Percentiles rank a stretch among this genome's conserved stretches.
phyloP scores from a whole-genome alignment of 2,797 vertebrate species.

The Chanos chanos region DNA sequence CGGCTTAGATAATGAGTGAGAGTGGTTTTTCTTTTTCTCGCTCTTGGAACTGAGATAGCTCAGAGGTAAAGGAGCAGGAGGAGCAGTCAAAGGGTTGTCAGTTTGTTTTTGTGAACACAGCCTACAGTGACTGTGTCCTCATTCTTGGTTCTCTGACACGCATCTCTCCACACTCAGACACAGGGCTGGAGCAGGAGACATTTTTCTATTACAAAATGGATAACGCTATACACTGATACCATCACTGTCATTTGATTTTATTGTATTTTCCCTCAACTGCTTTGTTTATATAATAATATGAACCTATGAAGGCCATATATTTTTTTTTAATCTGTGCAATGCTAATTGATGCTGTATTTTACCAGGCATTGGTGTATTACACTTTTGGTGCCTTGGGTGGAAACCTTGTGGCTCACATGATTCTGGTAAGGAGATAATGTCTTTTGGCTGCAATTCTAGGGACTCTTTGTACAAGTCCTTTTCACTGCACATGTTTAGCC shows the following conservation, averaged over 20 bases:
- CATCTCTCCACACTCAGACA: not conserved
- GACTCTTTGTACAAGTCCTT: too few relatives aligned
- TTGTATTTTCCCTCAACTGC: not conserved
- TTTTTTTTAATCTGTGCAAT: slow-evolving; percentile 34
- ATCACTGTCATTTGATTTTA: slow-evolving; percentile 24
- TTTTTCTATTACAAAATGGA: not conserved
- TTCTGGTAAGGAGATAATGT: slow-evolving; percentile 74
- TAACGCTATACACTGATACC: not conserved
- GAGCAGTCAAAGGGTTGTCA: too few relatives aligned
- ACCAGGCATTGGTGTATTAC: slow-evolving; percentile 96
- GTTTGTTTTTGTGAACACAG: too few relatives aligned
- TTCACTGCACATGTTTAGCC: too few relatives aligned
- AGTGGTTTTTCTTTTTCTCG: too few relatives aligned
- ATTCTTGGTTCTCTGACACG: too few relatives aligned
- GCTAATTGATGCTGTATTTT: too few relatives aligned
- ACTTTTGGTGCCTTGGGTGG: slow-evolving; percentile 96
- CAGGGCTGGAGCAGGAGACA: not conserved
- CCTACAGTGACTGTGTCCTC: too few relatives aligned
- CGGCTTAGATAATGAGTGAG: too few relatives aligned
- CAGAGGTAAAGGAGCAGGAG: too few relatives aligned
- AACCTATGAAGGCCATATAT: not conserved
- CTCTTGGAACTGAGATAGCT: too few relatives aligned
- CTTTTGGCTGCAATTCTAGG: too few relatives aligned
- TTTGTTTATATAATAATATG: not conserved
- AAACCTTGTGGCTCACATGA: slow-evolving; percentile 93